A percentile compares a stretch with the other conserved stretches of the same genome.
Evolutionary conservation across 2,113 vertebrate species (phyloP).

Genomic region (Cyrtonyx montezumae): DNA sequence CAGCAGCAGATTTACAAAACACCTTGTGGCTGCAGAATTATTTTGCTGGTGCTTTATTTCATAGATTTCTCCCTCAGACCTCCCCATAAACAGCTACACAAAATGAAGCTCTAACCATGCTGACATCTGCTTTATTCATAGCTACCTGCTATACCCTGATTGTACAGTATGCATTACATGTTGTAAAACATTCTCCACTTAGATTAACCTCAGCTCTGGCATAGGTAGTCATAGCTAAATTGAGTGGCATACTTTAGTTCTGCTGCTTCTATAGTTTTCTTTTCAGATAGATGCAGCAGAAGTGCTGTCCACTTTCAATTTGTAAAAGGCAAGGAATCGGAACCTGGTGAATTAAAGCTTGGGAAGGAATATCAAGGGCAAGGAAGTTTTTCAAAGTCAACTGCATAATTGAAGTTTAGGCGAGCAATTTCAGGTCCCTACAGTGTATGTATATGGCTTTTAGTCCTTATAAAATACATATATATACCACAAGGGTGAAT

Average conservation of each 20-base stretch:
- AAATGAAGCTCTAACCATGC: neutral
- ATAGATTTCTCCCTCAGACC: neutral
- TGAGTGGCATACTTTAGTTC: neutral
- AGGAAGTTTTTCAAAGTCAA: constrained; percentile 10
- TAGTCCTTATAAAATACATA: neutral
- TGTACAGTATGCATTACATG: neutral
- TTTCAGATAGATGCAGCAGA: neutral
- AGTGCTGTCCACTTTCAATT: neutral
- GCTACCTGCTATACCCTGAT: neutral
- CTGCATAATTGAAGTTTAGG: constrained; percentile 21
- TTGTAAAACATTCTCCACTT: neutral
- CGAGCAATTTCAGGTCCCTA: neutral
- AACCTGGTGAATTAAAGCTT: constrained; percentile 34
- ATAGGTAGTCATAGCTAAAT: neutral
- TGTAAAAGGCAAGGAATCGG: constrained; percentile 17
- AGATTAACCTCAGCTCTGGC: neutral
- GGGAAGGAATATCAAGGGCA: neutral
- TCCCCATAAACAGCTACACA: neutral
- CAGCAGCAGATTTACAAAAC: neutral
- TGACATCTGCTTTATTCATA: neutral
- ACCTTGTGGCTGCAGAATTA: neutral
- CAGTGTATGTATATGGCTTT: neutral
- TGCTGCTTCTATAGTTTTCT: neutral
- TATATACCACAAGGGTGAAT: neutral
- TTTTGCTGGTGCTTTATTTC: neutral